A percentile compares a stretch with the other conserved stretches of the same genome.
These are phyloP conservation scores for Arctia plantaginis DNA, from an alignment of 2,888 invertebrate genomes.

Conservation along the genomic window DNA sequence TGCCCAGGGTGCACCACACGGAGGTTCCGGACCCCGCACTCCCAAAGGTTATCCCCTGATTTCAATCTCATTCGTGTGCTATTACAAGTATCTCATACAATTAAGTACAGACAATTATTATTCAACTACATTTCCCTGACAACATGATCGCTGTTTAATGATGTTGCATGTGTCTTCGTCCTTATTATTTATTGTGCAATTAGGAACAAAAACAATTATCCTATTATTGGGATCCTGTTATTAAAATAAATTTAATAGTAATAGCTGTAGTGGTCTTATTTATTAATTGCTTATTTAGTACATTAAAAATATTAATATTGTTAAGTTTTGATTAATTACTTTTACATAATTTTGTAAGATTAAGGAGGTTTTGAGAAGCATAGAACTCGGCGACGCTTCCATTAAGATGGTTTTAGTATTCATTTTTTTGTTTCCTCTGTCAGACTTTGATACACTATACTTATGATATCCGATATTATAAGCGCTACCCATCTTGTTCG, in stretches of 20 bases:
- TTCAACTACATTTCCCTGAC: constrained; percentile 40
- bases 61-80: not conserved
- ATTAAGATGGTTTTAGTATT: too few relatives aligned
- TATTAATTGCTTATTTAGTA: not conserved
- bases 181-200: constrained; percentile 23
- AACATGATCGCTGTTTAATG: constrained; percentile 52
- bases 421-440: too few relatives aligned
- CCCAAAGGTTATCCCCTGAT: not conserved
- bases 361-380: too few relatives aligned
- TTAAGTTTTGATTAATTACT: not conserved
- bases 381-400: too few relatives aligned
- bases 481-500: too few relatives aligned
- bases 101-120: constrained; percentile 26
- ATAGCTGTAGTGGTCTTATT: not conserved
- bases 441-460: too few relatives aligned
- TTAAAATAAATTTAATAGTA: not conserved
- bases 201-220: constrained; percentile 23
- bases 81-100: constrained; percentile 14
- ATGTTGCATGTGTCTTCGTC: constrained; percentile 29
- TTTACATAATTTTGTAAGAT: too few relatives aligned
- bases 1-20: too few relatives aligned
- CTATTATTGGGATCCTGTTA: constrained; percentile 12
- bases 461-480: too few relatives aligned
- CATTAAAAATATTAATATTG: not conserved
- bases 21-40: too few relatives aligned